A percentile compares a stretch with the other conserved stretches of the same genome.
Conservation (phyloP, 2,797 vertebrate genomes). For the Tamandua tetradactyla region DNA sequence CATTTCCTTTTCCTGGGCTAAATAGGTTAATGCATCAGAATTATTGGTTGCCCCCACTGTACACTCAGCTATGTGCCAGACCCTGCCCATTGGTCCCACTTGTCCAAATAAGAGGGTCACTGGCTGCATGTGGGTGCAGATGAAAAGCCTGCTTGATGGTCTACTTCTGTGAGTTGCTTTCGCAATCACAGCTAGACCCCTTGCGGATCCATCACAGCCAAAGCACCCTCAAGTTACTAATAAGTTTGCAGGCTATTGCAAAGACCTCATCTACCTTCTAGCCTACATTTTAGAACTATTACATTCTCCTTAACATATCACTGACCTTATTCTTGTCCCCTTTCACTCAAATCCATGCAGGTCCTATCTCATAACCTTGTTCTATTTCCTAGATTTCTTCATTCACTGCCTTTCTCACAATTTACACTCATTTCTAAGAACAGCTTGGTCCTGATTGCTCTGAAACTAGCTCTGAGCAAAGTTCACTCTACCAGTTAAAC, state of each 20-base stretch:
- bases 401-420: constrained; percentile 16
- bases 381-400: constrained; percentile 29
- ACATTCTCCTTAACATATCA: neutral
- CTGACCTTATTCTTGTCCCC: neutral
- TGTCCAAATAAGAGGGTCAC: fast-evolving
- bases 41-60: too few species aligned
- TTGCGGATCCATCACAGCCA: too few species aligned
- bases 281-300: neutral
- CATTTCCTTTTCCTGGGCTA: neutral
- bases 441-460: neutral
- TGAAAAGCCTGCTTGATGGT: neutral
- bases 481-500: neutral
- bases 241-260: too few species aligned
- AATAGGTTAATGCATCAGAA: neutral
- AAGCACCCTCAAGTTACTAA: neutral
- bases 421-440: constrained; percentile 43
- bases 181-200: neutral
- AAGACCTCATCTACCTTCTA: neutral
- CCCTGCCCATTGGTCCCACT: fast-evolving
- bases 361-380: neutral
- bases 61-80: neutral
- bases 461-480: constrained; percentile 49
- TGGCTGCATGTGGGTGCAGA: too few species aligned
- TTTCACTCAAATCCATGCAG: neutral
- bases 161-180: neutral